Base-by-base conservation (phyloP, 2,888 invertebrate genomes). In the Hirtodrosophila duncani region DNA sequence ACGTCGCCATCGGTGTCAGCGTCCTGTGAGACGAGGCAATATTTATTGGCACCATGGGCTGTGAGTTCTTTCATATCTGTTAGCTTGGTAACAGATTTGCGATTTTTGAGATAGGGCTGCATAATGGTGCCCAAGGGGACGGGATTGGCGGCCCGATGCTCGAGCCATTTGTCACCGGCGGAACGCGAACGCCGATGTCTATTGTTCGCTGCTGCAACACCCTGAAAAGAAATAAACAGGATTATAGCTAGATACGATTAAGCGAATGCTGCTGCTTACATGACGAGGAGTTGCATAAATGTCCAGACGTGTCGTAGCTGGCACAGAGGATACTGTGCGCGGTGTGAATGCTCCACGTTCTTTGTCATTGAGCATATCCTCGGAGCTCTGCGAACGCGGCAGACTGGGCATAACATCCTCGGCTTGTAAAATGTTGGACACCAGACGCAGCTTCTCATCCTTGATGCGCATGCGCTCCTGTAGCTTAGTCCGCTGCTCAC, bases 11-110 rank as follows among this genome's bases (percentile, higher is more conserved):
- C 94, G 0, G 93, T 92, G 83, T 97, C 97, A 11, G 94, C 92
- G 72, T 95, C 95, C 87, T 99, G 98, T 0, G 97, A 93, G 10
- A 97, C 92, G 0, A 99, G 89, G 63, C 97, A 94, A 85, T 99
- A 99, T 81, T 97, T 97, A 0, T 93, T 92, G 67, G 90, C 91
- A 82, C 91, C 92, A 0, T 84, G 82, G 88, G 91, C 91, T 0
- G 91, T 90, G 5, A 96, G 90, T 67, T 92, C 91, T 88, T 93
- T 94, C 0, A 93, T 91, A 60, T 92, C 92, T 0, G 92, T 93
- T 8, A 98, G 88, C 83, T 94, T 93, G 4, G 92, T 92, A 0
- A 98, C 90, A 0, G 97, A 94, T 84, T 94, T 94, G 65, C 94
- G 91, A 81, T 93, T 91, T 51, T 91, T 90, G 79, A 97, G 91